Conservation (phyloP, 2,888 invertebrate genomes). For the Microplitis manilae region DNA sequence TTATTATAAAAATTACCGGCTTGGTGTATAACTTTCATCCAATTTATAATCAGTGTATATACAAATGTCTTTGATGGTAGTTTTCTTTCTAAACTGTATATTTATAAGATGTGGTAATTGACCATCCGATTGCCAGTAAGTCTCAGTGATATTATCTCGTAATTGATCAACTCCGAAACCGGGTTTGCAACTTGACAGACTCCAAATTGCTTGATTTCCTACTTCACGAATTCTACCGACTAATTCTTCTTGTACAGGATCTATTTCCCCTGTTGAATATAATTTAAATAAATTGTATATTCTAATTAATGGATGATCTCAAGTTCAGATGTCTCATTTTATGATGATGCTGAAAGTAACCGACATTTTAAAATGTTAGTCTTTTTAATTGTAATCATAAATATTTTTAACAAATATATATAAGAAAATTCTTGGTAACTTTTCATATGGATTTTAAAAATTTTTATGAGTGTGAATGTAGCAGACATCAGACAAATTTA, state of each 20-base stretch:
- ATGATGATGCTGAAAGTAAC: too few relatives aligned
- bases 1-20: conserved; percentile 72
- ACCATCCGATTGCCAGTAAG: conserved; percentile 99
- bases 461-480: too few relatives aligned
- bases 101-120: conserved; percentile 98
- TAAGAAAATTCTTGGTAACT: too few relatives aligned
- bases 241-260: conserved; percentile 76
- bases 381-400: too few relatives aligned
- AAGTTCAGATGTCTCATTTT: too few relatives aligned
- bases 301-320: background rate
- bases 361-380: too few relatives aligned
- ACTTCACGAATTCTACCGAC: conserved; percentile 84
- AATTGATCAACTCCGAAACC: conserved; percentile 98
- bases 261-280: conserved; percentile 67
- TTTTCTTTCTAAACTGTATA: conserved; percentile 95
- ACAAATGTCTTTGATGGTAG: conserved; percentile 94
- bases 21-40: conserved; percentile 99
- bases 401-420: too few relatives aligned
- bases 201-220: conserved; percentile 96
- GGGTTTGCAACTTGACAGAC: conserved; percentile 97
- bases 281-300: conserved; percentile 8
- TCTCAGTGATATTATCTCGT: conserved; percentile 94
- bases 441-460: too few relatives aligned
- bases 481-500: too few relatives aligned
- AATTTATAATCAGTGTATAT: conserved; percentile 98